These are phyloP conservation scores for Octopus bimaculoides DNA, from an alignment of 1,140 invertebrate species.

Conservation along the genomic window DNA sequence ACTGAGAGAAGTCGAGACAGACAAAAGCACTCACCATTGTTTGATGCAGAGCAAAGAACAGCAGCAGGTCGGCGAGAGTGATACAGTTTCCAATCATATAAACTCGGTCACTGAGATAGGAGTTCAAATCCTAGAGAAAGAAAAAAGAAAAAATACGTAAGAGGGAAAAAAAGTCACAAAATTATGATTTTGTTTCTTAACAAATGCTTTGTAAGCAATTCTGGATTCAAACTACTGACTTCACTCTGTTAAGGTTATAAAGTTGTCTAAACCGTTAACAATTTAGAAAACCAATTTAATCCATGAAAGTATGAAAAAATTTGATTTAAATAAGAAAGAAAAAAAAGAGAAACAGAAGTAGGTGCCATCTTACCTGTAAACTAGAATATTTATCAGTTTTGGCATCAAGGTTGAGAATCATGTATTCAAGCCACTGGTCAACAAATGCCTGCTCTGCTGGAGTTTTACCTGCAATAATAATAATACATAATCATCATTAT, in stretches of 20 bases:
- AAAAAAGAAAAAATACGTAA: not conserved
- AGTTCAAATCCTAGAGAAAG: slow-evolving; percentile 23
- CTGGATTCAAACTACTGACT: too few species aligned
- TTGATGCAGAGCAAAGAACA: slow-evolving; percentile 18
- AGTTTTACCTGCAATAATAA: slow-evolving; percentile 18
- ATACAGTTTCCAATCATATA: slow-evolving; percentile 20
- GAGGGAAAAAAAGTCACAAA: not conserved
- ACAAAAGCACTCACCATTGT: slow-evolving; percentile 18
- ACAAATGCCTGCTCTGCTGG: slow-evolving; percentile 23
- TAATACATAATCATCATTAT: too few species aligned
- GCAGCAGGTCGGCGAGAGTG: slow-evolving; percentile 18
- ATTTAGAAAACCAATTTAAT: not conserved
- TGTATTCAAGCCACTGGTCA: slow-evolving; percentile 29
- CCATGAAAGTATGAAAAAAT: not conserved
- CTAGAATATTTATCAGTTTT: slow-evolving; percentile 8
- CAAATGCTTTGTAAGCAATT: too few species aligned
- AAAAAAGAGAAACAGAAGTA: not conserved
- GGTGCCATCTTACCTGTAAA: slow-evolving; percentile 12
- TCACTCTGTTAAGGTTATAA: too few species aligned
- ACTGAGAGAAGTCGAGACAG: not conserved
- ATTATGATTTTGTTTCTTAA: too few species aligned
- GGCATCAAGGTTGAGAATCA: not conserved
- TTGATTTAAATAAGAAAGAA: not conserved
- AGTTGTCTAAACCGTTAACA: too few species aligned
- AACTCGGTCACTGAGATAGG: slow-evolving; percentile 23